Percentiles rank a stretch among this genome's conserved stretches.
Conservation (phyloP, 2,797 vertebrate species). For the Fistularia commersonii region DNA sequence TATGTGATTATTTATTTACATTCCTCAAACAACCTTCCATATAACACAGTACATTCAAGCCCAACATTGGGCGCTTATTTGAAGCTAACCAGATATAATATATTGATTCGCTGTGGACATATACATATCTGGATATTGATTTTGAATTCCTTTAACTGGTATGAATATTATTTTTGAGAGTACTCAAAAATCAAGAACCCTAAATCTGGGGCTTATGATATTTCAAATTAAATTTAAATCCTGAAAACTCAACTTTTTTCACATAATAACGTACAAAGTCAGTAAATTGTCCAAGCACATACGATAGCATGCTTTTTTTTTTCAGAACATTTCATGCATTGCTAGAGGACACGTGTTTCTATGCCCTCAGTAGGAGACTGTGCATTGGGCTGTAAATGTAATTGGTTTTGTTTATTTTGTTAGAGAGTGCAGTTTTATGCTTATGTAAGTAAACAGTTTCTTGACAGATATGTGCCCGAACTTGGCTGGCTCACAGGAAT, state of each 20-base stretch:
- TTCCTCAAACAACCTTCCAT: not conserved
- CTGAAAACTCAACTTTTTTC: too few relatives aligned
- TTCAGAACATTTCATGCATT: constrained; percentile 18
- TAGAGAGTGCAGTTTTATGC: constrained; percentile 55
- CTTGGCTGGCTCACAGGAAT: constrained; percentile 57
- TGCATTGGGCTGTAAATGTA: constrained; percentile 53
- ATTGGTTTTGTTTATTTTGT: constrained; percentile 60
- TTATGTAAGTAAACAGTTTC: constrained; percentile 60
- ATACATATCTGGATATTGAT: not conserved
- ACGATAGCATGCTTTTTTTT: not conserved
- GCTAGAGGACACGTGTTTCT: constrained; percentile 35
- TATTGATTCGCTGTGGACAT: not conserved
- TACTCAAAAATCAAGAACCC: too few relatives aligned
- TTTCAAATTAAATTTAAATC: too few relatives aligned
- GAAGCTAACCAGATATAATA: too few relatives aligned
- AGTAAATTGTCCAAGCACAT: too few relatives aligned
- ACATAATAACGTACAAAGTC: too few relatives aligned
- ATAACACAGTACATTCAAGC: too few relatives aligned
- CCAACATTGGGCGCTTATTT: not conserved
- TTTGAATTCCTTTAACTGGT: not conserved
- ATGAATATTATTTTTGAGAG: too few relatives aligned
- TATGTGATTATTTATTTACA: not conserved
- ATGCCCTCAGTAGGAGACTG: constrained; percentile 30
- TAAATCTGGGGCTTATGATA: too few relatives aligned
- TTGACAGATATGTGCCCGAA: constrained; percentile 51